phyloP scores from a whole-genome alignment of 2,888 invertebrate species.

The Conistra vaccinii region DNA sequence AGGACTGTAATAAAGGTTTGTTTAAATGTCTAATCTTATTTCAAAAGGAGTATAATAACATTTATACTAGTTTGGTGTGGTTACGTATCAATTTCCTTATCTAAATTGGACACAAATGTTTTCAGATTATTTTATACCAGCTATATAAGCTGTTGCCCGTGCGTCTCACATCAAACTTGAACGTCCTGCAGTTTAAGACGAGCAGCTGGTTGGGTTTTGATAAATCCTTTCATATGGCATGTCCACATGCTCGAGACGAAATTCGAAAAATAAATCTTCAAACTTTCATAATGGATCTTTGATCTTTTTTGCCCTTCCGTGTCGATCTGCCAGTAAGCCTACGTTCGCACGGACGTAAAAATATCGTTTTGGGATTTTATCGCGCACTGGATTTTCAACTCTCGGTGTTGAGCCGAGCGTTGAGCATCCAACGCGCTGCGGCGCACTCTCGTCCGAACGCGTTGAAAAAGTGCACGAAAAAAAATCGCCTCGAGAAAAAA shows the following conservation, averaged over 20 bases:
- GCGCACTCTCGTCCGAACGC: too few relatives aligned
- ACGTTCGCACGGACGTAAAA: too few relatives aligned
- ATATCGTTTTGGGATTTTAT: too few relatives aligned
- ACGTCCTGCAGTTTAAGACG: background rate
- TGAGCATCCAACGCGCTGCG: too few relatives aligned
- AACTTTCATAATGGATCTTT: background rate
- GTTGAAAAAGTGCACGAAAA: too few relatives aligned
- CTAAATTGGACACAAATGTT: conserved; percentile 11
- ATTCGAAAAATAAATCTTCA: background rate
- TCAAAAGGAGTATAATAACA: too few relatives aligned
- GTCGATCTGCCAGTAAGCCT: too few relatives aligned
- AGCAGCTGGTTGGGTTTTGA: background rate
- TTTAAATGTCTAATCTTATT: too few relatives aligned
- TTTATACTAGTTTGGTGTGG: conserved; percentile 6
- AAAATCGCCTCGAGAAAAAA: too few relatives aligned
- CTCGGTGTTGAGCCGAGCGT: too few relatives aligned
- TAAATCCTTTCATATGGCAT: background rate
- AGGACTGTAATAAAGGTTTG: too few relatives aligned
- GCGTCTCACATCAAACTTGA: background rate
- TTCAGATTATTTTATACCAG: conserved; percentile 15
- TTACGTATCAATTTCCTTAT: conserved; percentile 19
- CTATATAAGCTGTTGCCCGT: background rate
- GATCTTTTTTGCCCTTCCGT: background rate
- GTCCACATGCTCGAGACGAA: background rate
- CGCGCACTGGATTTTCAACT: too few relatives aligned